Evolutionary conservation across 1,140 invertebrate genomes (phyloP).

Genomic region (Bombus impatiens): DNA sequence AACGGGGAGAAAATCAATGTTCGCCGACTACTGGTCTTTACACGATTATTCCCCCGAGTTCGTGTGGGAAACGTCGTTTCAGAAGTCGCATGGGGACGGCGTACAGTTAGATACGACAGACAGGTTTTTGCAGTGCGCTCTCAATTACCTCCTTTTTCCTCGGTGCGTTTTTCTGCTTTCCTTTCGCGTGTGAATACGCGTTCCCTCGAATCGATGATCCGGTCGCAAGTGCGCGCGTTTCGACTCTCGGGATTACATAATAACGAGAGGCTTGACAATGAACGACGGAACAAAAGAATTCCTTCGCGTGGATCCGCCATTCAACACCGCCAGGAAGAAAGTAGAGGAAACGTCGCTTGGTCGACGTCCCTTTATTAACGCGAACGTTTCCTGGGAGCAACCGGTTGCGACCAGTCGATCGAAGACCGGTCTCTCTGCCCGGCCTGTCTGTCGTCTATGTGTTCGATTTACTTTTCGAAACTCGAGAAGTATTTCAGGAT

Average conservation of each 20-base stretch:
- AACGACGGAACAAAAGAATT: conserved; percentile 71
- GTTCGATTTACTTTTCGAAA: conserved; percentile 24
- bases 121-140: conserved; percentile 38
- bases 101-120: conserved; percentile 13
- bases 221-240: conserved; percentile 37
- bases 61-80: conserved; percentile 18
- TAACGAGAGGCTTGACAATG: conserved; percentile 57
- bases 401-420: conserved; percentile 51
- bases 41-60: not conserved
- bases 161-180: not conserved
- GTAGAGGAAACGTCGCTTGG: conserved; percentile 41
- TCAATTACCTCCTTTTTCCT: conserved; percentile 35
- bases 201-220: conserved; percentile 46
- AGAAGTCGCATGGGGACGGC: not conserved
- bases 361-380: conserved; percentile 44
- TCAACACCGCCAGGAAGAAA: conserved; percentile 29
- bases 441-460: not conserved
- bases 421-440: conserved; percentile 1
- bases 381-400: conserved; percentile 28
- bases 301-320: conserved; percentile 64
- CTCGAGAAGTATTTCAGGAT: conserved; percentile 2
- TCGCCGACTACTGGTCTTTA: not conserved
- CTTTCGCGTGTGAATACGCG: not conserved
- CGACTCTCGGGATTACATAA: conserved; percentile 56
- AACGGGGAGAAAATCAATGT: not conserved